Percentiles rank a stretch among this genome's conserved stretches.
Conservation (phyloP, 30 jellyfish, hydroid and myxozoan species). For the Aurelia aurita region DNA sequence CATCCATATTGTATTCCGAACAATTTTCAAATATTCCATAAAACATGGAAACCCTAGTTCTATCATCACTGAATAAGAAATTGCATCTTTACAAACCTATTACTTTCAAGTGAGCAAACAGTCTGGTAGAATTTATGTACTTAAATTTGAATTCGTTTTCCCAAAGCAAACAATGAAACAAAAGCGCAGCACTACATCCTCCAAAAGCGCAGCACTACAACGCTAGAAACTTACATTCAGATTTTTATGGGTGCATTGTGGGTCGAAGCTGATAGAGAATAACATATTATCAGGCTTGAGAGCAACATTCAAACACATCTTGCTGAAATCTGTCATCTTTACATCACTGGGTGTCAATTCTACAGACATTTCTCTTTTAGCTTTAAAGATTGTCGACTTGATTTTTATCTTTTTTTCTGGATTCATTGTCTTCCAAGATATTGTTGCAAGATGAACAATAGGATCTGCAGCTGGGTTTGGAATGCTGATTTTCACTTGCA, state of each 20-base stretch:
- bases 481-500: constrained; percentile 16
- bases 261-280: constrained; percentile 38
- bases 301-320: constrained; percentile 16
- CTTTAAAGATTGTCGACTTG: neutral
- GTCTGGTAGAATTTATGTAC: too few relatives aligned
- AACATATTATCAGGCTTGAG: neutral
- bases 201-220: too few relatives aligned
- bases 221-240: too few relatives aligned
- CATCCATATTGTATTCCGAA: too few relatives aligned
- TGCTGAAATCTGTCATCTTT: constrained; percentile 8
- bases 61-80: too few relatives aligned
- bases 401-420: constrained; percentile 8
- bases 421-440: neutral
- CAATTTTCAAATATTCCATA: too few relatives aligned
- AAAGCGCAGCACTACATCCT: too few relatives aligned
- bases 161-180: too few relatives aligned
- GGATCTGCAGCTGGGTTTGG: constrained; percentile 6
- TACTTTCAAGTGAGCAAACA: too few relatives aligned
- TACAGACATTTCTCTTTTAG: neutral
- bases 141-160: too few relatives aligned
- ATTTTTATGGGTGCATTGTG: constrained; percentile 14
- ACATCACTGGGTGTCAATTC: constrained; percentile 9
- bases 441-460: neutral
- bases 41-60: too few relatives aligned
- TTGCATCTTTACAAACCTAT: too few relatives aligned